phyloP scores from a whole-genome alignment of 2,888 invertebrate species.

The Zeuzera pyrina region DNA sequence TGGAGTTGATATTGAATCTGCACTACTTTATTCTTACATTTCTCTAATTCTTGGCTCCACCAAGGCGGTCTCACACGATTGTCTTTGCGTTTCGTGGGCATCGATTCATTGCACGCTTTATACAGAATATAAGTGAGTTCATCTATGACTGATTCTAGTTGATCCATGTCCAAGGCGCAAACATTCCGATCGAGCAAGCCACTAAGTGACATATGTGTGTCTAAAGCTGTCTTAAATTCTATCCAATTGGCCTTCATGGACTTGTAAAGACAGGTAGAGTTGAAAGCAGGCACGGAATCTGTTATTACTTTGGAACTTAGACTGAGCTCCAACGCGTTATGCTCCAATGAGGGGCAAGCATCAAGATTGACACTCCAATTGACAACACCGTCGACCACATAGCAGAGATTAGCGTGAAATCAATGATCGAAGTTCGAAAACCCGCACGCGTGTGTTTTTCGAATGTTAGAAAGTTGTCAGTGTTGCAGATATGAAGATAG shows the following conservation, averaged over 20 bases:
- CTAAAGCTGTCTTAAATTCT: too few species aligned
- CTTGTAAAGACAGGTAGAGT: too few species aligned
- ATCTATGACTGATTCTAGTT: background rate
- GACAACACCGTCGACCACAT: too few species aligned
- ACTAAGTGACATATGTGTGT: background rate
- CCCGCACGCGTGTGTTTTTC: conserved; percentile 5
- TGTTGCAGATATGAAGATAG: too few species aligned
- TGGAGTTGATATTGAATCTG: background rate
- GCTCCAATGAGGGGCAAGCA: too few species aligned
- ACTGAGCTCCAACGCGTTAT: too few species aligned
- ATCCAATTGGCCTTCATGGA: too few species aligned
- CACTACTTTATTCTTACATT: background rate
- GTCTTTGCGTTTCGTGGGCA: background rate
- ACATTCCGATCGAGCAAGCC: background rate
- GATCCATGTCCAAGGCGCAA: background rate
- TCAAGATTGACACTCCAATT: too few species aligned
- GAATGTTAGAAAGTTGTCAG: conserved; percentile 10
- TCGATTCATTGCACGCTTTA: background rate
- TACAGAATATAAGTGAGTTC: background rate
- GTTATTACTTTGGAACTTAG: too few species aligned
- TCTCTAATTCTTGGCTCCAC: conserved; percentile 1
- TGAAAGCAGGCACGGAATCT: too few species aligned
- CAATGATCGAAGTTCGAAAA: too few species aligned
- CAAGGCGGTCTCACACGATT: background rate
- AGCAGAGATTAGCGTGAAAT: conserved; percentile 2